Percentiles rank a stretch among this genome's conserved stretches.
Conservation (phyloP, 2,113 vertebrate species). For the Lophotis ruficrista region DNA sequence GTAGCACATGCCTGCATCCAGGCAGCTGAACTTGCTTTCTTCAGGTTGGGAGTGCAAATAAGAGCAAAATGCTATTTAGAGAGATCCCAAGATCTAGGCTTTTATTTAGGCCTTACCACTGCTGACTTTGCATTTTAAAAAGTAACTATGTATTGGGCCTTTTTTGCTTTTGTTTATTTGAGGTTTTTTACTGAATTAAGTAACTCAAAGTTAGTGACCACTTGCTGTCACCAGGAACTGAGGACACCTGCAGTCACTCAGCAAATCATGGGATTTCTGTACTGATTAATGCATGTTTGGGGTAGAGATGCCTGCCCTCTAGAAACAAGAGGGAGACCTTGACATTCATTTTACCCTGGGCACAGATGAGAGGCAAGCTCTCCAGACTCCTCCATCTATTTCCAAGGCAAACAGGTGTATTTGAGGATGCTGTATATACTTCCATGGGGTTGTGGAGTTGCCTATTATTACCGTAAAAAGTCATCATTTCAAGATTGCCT, state of each 20-base stretch:
- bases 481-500: neutral
- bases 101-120: neutral
- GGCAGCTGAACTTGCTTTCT: neutral
- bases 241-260: neutral
- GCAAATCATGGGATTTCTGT: neutral
- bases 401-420: neutral
- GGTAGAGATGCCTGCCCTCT: neutral
- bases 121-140: neutral
- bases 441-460: neutral
- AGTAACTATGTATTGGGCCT: neutral
- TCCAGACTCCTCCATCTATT: neutral
- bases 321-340: neutral
- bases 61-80: neutral
- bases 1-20: neutral
- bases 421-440: neutral
- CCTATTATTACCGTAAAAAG: neutral
- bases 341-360: neutral
- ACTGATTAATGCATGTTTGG: neutral
- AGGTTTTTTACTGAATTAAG: neutral
- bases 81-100: neutral
- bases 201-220: neutral
- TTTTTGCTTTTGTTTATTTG: neutral
- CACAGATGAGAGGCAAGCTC: neutral
- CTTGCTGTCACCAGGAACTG: neutral
- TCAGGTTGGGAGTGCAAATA: neutral